Conservation (phyloP, 2,888 invertebrate genomes). For the Epistrophe grossulariae region DNA sequence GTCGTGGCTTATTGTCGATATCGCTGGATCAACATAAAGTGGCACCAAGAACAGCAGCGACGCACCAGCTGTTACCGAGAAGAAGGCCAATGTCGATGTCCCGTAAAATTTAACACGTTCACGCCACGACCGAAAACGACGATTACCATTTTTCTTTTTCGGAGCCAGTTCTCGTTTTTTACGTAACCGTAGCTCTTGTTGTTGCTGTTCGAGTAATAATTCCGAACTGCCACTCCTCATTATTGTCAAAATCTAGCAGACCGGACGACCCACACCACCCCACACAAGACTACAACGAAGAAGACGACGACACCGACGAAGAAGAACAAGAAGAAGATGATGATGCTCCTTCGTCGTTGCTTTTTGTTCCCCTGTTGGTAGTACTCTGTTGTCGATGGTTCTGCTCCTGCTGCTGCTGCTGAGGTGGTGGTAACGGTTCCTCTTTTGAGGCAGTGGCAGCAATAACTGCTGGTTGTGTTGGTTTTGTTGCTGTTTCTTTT, state of each 20-base stretch:
- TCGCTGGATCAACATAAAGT: conserved; percentile 93
- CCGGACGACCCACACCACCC: conserved; percentile 77
- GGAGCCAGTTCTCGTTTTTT: conserved; percentile 87
- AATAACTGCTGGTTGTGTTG: conserved; percentile 64
- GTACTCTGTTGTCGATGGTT: conserved; percentile 40
- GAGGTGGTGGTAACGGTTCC: conserved; percentile 56
- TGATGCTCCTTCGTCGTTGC: conserved; percentile 55
- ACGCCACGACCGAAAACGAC: conserved; percentile 86
- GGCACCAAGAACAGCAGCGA: conserved; percentile 90
- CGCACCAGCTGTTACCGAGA: conserved; percentile 89
- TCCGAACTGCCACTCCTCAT: conserved; percentile 92
- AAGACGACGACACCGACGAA: neutral
- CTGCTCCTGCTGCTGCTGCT: conserved; percentile 45
- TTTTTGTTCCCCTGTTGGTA: conserved; percentile 54
- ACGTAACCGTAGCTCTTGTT: conserved; percentile 88
- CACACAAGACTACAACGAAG: conserved; percentile 30
- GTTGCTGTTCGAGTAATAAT: conserved; percentile 90
- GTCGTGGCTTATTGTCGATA: conserved; percentile 94
- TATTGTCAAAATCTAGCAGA: conserved; percentile 82
- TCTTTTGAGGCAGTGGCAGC: conserved; percentile 50
- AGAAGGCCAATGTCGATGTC: conserved; percentile 88
- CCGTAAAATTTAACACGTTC: conserved; percentile 89
- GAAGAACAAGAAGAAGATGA: conserved; percentile 23
- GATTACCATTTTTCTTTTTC: conserved; percentile 85
- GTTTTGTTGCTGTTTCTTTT: conserved; percentile 67